phyloP scores from a whole-genome alignment of 2,888 invertebrate species.

The Perizoma flavofasciatum region DNA sequence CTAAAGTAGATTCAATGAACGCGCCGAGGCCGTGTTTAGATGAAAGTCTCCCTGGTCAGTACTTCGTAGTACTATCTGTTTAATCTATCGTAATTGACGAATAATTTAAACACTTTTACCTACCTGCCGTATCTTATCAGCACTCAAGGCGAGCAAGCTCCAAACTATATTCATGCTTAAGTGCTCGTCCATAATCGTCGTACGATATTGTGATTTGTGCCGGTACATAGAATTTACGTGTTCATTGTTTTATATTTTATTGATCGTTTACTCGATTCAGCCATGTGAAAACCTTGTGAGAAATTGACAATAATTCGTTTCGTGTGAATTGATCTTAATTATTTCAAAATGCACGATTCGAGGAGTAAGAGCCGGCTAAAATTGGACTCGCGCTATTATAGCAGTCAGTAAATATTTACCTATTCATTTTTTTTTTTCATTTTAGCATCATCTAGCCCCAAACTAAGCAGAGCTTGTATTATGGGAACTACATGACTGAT shows the following conservation, averaged over 20 bases:
- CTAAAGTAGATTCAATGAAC: constrained; percentile 62
- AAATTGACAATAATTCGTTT: constrained; percentile 27
- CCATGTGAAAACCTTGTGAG: constrained; percentile 28
- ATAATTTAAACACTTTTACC: constrained; percentile 50
- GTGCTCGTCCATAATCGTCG: constrained; percentile 56
- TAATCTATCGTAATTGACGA: constrained; percentile 46
- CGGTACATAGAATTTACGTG: constrained; percentile 47
- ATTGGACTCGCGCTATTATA: constrained; percentile 23
- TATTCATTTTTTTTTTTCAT: too few species aligned
- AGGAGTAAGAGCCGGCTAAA: constrained; percentile 22
- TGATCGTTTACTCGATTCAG: constrained; percentile 36
- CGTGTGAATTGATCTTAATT: constrained; percentile 21
- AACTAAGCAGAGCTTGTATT: too few species aligned
- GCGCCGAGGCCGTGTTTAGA: constrained; percentile 51
- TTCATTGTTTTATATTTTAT: constrained; percentile 50
- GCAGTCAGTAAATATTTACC: constrained; percentile 30
- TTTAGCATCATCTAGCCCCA: too few species aligned
- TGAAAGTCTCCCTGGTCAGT: constrained; percentile 66
- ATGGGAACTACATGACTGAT: too few species aligned
- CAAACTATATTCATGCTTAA: constrained; percentile 53
- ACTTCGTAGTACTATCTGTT: constrained; percentile 31
- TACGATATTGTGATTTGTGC: constrained; percentile 53
- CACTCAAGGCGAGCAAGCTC: constrained; percentile 48
- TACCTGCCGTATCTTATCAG: constrained; percentile 66
- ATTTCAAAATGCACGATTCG: constrained; percentile 28